Evolutionary conservation across 2,113 vertebrate species (phyloP).

Genomic region (Bungarus multicinctus): DNA sequence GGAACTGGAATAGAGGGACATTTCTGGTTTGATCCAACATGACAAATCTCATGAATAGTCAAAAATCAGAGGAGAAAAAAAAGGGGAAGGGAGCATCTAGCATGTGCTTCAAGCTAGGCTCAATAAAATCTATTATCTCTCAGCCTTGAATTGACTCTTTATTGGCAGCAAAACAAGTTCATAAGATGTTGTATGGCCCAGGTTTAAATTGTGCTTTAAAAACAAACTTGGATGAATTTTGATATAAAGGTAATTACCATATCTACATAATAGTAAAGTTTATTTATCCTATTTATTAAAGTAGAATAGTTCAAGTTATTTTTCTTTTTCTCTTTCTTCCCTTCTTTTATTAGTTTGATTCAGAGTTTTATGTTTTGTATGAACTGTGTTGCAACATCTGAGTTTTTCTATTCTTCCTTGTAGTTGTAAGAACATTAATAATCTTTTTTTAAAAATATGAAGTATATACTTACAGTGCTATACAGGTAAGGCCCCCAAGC

Average conservation of each 20-base stretch:
- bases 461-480: slow-evolving; percentile 82
- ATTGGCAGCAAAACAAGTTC: neutral
- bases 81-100: neutral
- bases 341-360: neutral
- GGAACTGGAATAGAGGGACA: neutral
- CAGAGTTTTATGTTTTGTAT: neutral
- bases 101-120: neutral
- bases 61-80: neutral
- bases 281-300: neutral
- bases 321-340: neutral
- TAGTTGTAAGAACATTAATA: neutral
- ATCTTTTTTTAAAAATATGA: neutral
- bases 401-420: neutral
- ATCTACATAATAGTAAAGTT: neutral
- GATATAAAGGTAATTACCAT: neutral
- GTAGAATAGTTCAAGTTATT: neutral
- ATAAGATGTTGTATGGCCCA: neutral
- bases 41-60: neutral
- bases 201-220: neutral
- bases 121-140: too few relatives aligned
- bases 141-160: neutral
- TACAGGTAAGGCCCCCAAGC: slow-evolving; percentile 96
- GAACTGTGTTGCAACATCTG: neutral
- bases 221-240: neutral
- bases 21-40: neutral